phyloP scores from a whole-genome alignment of 2,797 vertebrate species.

The Phrynocephalus guinanensis region DNA sequence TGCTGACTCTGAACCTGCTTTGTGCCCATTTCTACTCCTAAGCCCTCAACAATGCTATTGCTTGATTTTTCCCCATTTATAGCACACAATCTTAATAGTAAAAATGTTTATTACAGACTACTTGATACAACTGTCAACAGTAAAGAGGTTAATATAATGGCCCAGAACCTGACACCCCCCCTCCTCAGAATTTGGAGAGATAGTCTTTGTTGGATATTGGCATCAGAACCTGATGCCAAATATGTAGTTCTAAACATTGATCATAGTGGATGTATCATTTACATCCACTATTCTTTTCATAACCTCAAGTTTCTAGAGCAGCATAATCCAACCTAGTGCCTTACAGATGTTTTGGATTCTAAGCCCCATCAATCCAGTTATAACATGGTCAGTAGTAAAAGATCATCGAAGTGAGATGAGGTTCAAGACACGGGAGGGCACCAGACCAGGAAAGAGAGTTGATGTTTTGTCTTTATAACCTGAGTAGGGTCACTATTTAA shows the following conservation, averaged over 20 bases:
- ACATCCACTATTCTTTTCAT: not conserved
- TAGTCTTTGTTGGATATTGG: not conserved
- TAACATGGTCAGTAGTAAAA: not conserved
- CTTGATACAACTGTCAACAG: not conserved
- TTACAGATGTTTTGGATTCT: not conserved
- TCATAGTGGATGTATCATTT: not conserved
- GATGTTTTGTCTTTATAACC: not conserved
- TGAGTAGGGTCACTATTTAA: not conserved
- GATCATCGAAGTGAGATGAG: not conserved
- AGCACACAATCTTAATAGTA: conserved; percentile 8
- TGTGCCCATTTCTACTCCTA: not conserved
- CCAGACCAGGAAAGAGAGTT: not conserved
- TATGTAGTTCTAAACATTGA: not conserved
- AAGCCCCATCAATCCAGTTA: not conserved
- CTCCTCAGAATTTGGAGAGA: not conserved
- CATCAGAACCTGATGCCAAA: not conserved
- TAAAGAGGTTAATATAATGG: not conserved
- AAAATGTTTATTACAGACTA: not conserved
- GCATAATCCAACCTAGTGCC: not conserved
- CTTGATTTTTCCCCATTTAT: conserved; percentile 8
- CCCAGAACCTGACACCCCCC: conserved; percentile 4
- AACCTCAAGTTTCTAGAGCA: not conserved
- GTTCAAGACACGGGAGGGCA: not conserved
- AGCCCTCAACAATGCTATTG: not conserved
- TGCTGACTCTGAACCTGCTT: no score